These are phyloP conservation scores for Schizaphis graminum DNA, from an alignment of 2,888 invertebrate genomes.

Conservation along the genomic window DNA sequence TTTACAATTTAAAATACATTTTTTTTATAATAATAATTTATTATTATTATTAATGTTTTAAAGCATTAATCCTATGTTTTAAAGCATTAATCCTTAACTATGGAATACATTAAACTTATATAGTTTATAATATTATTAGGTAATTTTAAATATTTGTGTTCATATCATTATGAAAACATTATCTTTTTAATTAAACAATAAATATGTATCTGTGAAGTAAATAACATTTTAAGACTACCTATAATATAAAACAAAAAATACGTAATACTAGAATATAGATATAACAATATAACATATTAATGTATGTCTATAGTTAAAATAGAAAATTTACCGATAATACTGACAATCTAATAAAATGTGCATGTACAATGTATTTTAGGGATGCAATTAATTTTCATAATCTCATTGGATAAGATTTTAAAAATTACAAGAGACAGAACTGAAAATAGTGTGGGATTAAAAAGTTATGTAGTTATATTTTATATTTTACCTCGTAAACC, in stretches of 20 bases:
- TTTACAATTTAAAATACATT: background rate
- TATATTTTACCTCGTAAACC: no score
- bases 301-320: background rate
- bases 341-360: background rate
- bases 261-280: no score
- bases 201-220: background rate
- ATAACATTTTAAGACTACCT: background rate
- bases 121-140: background rate
- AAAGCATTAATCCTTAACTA: background rate
- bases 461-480: background rate
- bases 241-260: background rate
- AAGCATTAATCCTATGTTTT: background rate
- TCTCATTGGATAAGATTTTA: background rate
- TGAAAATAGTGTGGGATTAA: background rate
- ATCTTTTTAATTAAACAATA: background rate
- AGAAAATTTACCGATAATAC: background rate
- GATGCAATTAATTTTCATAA: background rate
- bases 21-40: background rate
- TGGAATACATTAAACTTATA: background rate
- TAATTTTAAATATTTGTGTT: background rate
- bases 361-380: background rate
- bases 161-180: background rate
- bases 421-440: background rate
- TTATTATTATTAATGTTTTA: background rate
- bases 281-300: no score